These are phyloP conservation scores for Drosophila elegans DNA, from an alignment of 1,140 invertebrate genomes.

Conservation along the genomic window DNA sequence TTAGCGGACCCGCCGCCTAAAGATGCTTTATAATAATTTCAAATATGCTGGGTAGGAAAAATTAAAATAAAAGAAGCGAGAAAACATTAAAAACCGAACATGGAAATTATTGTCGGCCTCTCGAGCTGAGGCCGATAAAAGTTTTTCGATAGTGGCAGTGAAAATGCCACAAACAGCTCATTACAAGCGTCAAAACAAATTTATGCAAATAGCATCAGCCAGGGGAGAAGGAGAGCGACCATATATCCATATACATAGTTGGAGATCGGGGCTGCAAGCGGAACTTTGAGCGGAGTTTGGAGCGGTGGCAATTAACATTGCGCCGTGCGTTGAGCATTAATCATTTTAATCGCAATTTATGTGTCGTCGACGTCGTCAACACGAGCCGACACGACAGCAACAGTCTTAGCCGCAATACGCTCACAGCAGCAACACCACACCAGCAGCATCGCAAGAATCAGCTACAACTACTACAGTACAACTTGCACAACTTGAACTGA, in stretches of 20 bases:
- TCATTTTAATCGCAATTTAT: conserved; percentile 84
- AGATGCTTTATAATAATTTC: conserved; percentile 72
- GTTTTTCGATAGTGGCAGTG: conserved; percentile 68
- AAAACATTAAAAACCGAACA: conserved; percentile 70
- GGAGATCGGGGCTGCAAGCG: conserved; percentile 13
- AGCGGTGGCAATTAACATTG: conserved; percentile 78
- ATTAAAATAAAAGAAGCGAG: conserved; percentile 31
- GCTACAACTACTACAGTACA: conserved; percentile 13
- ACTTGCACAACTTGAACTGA: not conserved
- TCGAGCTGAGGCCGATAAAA: conserved; percentile 62
- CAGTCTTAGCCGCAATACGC: conserved; percentile 16
- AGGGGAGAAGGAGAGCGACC: conserved; percentile 1
- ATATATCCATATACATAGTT: not conserved
- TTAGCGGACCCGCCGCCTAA: conserved; percentile 29
- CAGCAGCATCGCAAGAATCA: conserved; percentile 7
- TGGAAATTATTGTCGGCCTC: conserved; percentile 74
- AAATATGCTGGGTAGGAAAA: conserved; percentile 60
- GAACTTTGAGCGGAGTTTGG: conserved; percentile 43
- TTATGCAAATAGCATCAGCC: conserved; percentile 71
- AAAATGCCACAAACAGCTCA: conserved; percentile 82
- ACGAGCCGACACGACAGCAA: conserved; percentile 61
- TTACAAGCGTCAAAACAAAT: conserved; percentile 83
- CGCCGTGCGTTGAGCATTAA: conserved; percentile 81
- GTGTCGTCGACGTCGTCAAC: conserved; percentile 79
- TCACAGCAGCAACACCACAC: conserved; percentile 39